These are phyloP conservation scores for Murina feae DNA, from an alignment of 2,113 vertebrate genomes.

Conservation along the genomic window DNA sequence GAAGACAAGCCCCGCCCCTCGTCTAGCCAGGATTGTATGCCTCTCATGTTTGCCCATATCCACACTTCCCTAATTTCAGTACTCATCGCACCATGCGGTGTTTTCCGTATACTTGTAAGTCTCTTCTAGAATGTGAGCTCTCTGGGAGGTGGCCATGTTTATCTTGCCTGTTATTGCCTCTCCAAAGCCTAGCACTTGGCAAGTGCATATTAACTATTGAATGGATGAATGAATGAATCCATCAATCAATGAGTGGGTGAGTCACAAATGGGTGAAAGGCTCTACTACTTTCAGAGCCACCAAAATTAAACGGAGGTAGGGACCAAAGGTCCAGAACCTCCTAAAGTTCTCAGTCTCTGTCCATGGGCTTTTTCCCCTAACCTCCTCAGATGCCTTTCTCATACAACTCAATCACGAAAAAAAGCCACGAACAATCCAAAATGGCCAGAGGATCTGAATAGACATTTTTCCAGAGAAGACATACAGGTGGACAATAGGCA, in stretches of 20 bases:
- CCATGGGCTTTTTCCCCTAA: background rate
- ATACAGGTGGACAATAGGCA: background rate
- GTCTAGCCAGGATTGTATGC: background rate
- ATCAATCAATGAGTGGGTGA: background rate
- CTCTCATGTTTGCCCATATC: background rate
- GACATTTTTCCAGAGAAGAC: background rate
- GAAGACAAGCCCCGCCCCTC: background rate
- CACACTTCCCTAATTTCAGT: background rate
- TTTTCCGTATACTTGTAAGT: accelerated
- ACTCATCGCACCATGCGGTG: accelerated
- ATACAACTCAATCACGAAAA: background rate
- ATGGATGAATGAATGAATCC: background rate
- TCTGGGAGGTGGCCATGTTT: background rate
- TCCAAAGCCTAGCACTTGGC: background rate
- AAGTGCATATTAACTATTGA: background rate
- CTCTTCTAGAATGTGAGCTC: background rate
- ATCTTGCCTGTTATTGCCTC: background rate
- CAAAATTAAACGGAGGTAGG: background rate
- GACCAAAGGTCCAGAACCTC: background rate
- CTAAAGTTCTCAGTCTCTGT: background rate
- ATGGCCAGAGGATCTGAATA: background rate
- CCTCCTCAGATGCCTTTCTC: background rate
- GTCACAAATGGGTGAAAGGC: background rate
- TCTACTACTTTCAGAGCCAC: background rate
- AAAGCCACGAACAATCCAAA: background rate